A percentile compares a stretch with the other conserved stretches of the same genome.
phyloP scores from a whole-genome alignment of 2,888 invertebrate genomes.

The Tachina lurida region DNA sequence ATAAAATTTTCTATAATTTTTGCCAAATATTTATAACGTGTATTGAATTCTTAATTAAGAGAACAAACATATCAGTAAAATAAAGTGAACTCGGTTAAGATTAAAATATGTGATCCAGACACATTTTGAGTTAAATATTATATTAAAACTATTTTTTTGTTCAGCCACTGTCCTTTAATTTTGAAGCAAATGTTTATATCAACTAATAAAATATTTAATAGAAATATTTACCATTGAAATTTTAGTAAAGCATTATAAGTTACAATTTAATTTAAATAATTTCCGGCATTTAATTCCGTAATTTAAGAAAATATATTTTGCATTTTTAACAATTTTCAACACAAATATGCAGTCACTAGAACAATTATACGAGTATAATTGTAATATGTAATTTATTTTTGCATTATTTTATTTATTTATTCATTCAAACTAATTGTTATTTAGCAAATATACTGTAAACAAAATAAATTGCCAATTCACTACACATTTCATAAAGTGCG shows the following conservation, averaged over 20 bases:
- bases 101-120: neutral
- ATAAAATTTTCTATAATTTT: slow-evolving; percentile 7
- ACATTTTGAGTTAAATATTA: neutral
- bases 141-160: neutral
- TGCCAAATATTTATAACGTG: neutral
- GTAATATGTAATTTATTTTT: neutral
- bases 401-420: slow-evolving; percentile 22
- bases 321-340: slow-evolving; percentile 29
- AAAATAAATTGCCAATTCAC: slow-evolving; percentile 59
- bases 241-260: slow-evolving; percentile 22
- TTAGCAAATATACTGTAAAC: neutral
- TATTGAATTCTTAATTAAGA: slow-evolving; percentile 14
- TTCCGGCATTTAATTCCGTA: slow-evolving; percentile 55
- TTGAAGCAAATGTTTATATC: neutral
- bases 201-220: neutral
- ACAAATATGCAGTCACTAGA: slow-evolving; percentile 6
- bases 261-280: slow-evolving; percentile 6
- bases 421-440: slow-evolving; percentile 10
- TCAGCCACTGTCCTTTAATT: neutral
- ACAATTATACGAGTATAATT: neutral
- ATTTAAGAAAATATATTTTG: slow-evolving; percentile 19
- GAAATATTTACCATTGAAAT: slow-evolving; percentile 42
- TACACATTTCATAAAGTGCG: slow-evolving; percentile 64
- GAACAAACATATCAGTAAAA: neutral
- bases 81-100: neutral